Evolutionary conservation across 2,113 vertebrate species (phyloP).

Genomic region (Xiphophorus couchianus): DNA sequence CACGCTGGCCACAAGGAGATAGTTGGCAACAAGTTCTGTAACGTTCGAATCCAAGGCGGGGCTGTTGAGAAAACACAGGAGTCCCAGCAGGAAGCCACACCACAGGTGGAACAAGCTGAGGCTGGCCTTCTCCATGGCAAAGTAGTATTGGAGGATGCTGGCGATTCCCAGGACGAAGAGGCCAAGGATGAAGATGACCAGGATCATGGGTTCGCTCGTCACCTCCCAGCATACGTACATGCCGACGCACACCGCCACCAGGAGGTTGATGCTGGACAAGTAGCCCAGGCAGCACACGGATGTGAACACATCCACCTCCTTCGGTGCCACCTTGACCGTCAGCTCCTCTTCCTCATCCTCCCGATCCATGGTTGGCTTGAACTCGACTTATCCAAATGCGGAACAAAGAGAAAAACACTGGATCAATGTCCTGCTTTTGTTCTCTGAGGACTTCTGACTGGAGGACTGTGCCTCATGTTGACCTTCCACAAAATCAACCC

Average conservation of each 20-base stretch:
- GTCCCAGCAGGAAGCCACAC: constrained; percentile 96
- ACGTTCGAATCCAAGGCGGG: constrained; percentile 83
- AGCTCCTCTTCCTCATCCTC: constrained; percentile 84
- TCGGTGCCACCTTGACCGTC: constrained; percentile 36
- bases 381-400: neutral
- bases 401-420: neutral
- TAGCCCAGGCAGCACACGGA: constrained; percentile 92
- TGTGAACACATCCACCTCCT: constrained; percentile 88
- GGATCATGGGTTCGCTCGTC: constrained; percentile 88
- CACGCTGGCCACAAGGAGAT: constrained; percentile 89
- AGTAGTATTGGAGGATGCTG: constrained; percentile 98
- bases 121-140: constrained; percentile 95
- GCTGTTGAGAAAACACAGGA: constrained; percentile 94
- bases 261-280: constrained; percentile 88
- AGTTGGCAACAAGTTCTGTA: constrained; percentile 92
- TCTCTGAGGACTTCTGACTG: neutral
- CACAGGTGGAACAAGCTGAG: constrained; percentile 94
- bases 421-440: neutral
- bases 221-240: constrained; percentile 98
- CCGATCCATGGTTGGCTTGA: constrained; percentile 83
- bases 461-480: constrained; percentile 27
- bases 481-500: constrained; percentile 55
- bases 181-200: constrained; percentile 96
- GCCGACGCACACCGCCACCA: constrained; percentile 93
- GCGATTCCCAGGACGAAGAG: constrained; percentile 96